Evolutionary conservation across 2,113 vertebrate genomes (phyloP).

Genomic region (Pollachius pollachius): DNA sequence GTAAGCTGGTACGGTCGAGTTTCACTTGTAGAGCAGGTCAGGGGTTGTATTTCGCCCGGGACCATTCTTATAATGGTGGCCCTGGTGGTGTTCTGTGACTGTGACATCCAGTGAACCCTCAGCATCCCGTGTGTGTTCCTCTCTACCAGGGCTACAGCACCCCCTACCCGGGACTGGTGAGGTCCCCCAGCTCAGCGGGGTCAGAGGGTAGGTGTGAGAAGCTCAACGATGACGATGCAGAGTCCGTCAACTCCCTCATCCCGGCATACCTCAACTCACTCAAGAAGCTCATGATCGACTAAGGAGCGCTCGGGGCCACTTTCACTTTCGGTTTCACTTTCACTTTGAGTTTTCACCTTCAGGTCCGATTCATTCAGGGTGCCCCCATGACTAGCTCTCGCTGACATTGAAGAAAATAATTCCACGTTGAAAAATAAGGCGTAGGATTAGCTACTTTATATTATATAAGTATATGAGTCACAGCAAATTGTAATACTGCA

Average conservation of each 20-base stretch:
- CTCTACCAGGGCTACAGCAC: conserved; percentile 75
- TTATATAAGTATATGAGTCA: too few species aligned
- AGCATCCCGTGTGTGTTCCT: not conserved
- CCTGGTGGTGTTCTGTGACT: too few species aligned
- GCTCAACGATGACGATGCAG: conserved; percentile 71
- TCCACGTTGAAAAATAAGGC: not conserved
- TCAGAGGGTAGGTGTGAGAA: conserved; percentile 77
- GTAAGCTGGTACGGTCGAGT: too few species aligned
- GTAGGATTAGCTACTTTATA: not conserved
- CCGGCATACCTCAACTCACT: conserved; percentile 79
- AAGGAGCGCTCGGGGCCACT: conserved; percentile 1
- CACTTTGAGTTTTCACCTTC: too few species aligned
- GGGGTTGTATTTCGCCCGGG: too few species aligned
- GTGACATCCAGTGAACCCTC: too few species aligned
- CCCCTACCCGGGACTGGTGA: conserved; percentile 61
- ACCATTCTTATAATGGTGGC: too few species aligned
- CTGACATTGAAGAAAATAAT: not conserved
- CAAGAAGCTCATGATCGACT: conserved; percentile 80
- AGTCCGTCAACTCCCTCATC: conserved; percentile 77
- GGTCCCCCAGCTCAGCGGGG: conserved; percentile 76
- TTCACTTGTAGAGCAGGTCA: too few species aligned
- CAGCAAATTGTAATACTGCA: too few species aligned
- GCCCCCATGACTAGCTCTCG: not conserved
- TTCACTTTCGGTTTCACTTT: too few species aligned
- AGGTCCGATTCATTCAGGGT: not conserved